Evolutionary conservation across 2,797 vertebrate genomes (phyloP), one percentile per base, ranked within the genome.

Genomic region (Chelon auratus): DNA sequence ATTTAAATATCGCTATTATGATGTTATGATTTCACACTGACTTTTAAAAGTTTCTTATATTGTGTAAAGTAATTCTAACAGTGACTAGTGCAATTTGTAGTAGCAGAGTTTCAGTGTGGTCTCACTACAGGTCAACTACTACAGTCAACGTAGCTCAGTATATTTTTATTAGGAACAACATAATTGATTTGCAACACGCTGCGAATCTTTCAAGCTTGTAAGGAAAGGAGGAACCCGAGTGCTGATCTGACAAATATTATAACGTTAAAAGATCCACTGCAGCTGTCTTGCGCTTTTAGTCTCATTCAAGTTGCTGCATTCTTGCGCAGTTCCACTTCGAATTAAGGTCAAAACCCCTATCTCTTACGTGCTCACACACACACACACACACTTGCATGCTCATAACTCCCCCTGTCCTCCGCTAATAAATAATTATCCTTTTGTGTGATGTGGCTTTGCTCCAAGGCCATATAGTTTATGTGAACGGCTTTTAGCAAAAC

Each of bases 401-500:
- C 37, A 54, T 15, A 36, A 33, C 52, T 64, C 67, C 65, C 78
- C 52, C 69, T 70, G 57, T 72, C 45, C 45, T 68, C 50, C 9
- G 62, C 85, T 85, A 83, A 88, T 90, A 87, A 90, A 90, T 89
- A 88, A 89, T 88, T 84, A 85, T 89, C 72, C 62, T 71, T 87
- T 86, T 81, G 84, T 89, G 78, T 90, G 81, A 81, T 86, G 77
- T 90, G 90, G 90, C 83, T 81, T 83, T 50, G 52, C 64, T 90
- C 89, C 85, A 89, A 87, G 83, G 70, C 65, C 40, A 20, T 72
- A 70, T 69, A 83, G 72, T 84, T 75, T 80, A 60, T 82, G 20
- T 33, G 48, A 77, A 52, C 60, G 59, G 56, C 72, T 83, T 83
- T 80, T 48, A 81, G 50, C 33, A 47, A 78, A 87, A 71, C 53